phyloP scores from a whole-genome alignment of 1,140 invertebrate species.

The Scaptomyza graminum region DNA sequence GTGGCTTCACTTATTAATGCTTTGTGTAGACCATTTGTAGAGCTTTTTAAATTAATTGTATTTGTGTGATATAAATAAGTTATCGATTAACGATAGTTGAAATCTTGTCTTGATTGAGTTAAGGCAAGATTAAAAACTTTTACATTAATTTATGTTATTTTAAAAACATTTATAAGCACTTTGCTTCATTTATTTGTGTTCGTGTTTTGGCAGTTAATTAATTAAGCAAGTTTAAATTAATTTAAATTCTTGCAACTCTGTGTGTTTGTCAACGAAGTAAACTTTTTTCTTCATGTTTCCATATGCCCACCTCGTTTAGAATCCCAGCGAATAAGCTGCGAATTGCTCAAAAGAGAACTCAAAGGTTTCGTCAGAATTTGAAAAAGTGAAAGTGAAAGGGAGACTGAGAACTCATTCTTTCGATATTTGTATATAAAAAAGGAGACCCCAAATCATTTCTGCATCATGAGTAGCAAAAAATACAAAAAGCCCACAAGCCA shows the following conservation, averaged over 20 bases:
- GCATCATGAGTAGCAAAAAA: slow-evolving; percentile 51
- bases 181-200: background rate
- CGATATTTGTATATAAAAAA: slow-evolving; percentile 25
- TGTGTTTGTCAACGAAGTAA: slow-evolving; percentile 13
- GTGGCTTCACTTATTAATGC: slow-evolving; percentile 18
- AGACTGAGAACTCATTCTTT: too few relatives aligned
- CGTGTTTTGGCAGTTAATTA: slow-evolving; percentile 5
- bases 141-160: slow-evolving; percentile 2
- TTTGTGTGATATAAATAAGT: slow-evolving; percentile 32
- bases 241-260: slow-evolving; percentile 49
- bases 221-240: slow-evolving; percentile 61
- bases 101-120: background rate
- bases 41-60: slow-evolving; percentile 7
- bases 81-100: slow-evolving; percentile 22
- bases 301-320: slow-evolving; percentile 40
- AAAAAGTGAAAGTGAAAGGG: slow-evolving; percentile 22
- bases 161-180: slow-evolving; percentile 8
- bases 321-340: slow-evolving; percentile 43
- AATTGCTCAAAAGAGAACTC: slow-evolving; percentile 26
- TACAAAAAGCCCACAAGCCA: slow-evolving; percentile 1
- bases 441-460: slow-evolving; percentile 55
- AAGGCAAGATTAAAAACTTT: too few relatives aligned
- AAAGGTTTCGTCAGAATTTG: slow-evolving; percentile 40
- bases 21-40: slow-evolving; percentile 8
- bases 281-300: slow-evolving; percentile 39